Conservation (phyloP, 2,113 vertebrate species). For the Tenebrosternarchus preto region DNA sequence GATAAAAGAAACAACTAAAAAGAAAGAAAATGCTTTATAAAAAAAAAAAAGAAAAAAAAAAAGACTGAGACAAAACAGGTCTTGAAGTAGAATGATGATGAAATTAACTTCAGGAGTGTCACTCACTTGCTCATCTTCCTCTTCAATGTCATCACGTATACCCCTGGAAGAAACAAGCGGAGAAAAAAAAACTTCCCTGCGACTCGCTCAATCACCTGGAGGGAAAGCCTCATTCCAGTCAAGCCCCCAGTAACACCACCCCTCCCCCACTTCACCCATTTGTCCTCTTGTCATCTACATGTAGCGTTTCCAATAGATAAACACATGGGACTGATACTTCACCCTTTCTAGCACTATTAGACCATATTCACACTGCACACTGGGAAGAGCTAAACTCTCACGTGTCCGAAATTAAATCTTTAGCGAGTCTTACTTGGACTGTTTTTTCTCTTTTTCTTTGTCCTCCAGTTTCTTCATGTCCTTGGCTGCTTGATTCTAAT, state of each 20-base stretch:
- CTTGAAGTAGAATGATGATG: conserved; percentile 37
- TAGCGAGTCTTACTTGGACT: conserved; percentile 85
- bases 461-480: conserved; percentile 98
- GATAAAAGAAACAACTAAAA: conserved; percentile 2
- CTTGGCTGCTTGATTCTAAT: conserved; percentile 91
- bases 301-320: not conserved
- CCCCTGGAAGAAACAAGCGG: conserved; percentile 99
- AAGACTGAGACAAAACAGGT: conserved; percentile 24
- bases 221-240: conserved; percentile 69
- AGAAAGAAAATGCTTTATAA: not conserved
- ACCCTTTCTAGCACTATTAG: not conserved
- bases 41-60: conserved; percentile 14
- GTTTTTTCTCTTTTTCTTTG: conserved; percentile 93
- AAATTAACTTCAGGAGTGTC: conserved; percentile 84
- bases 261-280: not conserved
- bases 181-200: conserved; percentile 99
- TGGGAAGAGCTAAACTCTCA: not conserved
- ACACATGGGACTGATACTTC: not conserved
- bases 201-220: conserved; percentile 94
- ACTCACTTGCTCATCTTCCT: conserved; percentile 99
- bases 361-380: not conserved
- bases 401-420: not conserved
- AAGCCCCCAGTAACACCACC: conserved; percentile 22
- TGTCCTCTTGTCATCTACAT: conserved; percentile 42
- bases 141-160: conserved; percentile 99